Conservation (phyloP, 2,888 invertebrate species). For the Entomobrya proxima region DNA sequence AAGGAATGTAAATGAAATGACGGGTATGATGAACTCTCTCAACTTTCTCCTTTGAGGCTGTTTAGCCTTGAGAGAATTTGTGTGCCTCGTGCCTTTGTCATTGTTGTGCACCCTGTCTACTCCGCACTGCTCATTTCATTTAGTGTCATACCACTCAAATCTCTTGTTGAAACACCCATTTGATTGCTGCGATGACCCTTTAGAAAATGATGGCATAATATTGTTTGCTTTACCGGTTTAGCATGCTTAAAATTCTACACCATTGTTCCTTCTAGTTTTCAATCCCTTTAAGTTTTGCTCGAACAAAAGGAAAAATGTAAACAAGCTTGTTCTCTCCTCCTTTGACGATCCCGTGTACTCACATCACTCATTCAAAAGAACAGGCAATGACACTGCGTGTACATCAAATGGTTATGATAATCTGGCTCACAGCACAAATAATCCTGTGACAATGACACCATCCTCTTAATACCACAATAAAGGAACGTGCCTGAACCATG, state of each 20-base stretch:
- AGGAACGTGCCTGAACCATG: neutral
- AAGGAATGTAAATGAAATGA: neutral
- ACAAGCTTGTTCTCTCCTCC: neutral
- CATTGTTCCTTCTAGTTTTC: neutral
- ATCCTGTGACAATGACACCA: neutral
- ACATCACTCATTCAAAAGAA: neutral
- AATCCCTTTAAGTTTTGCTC: neutral
- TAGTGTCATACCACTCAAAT: no score
- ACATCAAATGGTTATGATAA: neutral
- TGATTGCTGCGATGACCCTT: neutral
- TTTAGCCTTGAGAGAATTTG: no score
- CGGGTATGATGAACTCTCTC: neutral
- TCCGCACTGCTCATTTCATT: no score
- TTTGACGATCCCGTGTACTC: neutral
- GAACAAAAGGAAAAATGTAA: neutral
- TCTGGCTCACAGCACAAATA: no score
- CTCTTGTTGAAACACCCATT: no score
- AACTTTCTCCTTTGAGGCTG: neutral
- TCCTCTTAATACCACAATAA: neutral
- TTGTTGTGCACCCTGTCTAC: no score
- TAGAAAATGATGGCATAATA: neutral
- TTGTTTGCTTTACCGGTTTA: neutral
- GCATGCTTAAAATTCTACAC: no score
- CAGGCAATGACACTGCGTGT: neutral
- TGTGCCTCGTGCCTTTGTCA: no score